Conservation (phyloP, 1,140 invertebrate genomes). For the Sipha flava region DNA sequence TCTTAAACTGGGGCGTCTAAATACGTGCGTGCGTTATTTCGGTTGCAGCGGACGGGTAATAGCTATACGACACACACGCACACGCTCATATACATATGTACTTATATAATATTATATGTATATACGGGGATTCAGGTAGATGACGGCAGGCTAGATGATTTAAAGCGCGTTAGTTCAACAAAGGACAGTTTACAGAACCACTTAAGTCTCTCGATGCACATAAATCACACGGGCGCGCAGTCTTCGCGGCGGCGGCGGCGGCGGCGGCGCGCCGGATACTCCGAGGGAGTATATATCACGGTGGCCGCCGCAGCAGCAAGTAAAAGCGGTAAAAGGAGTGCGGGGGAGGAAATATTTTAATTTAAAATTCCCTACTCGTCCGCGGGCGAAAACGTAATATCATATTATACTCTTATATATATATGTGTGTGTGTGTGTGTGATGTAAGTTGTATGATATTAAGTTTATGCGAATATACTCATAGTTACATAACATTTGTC, state of each 20-base stretch:
- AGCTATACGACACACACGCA: neutral
- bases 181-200: slow-evolving; percentile 30
- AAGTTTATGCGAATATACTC: no score
- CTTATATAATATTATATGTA: neutral
- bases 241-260: neutral
- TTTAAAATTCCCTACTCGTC: neutral
- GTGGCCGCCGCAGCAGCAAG: neutral
- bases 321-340: neutral
- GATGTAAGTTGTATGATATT: neutral
- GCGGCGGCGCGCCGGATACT: neutral
- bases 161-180: slow-evolving; percentile 20
- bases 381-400: neutral
- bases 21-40: neutral
- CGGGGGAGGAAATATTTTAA: slow-evolving; percentile 23
- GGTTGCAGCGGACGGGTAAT: neutral
- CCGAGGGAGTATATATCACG: slow-evolving; percentile 1
- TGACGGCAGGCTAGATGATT: slow-evolving; percentile 3
- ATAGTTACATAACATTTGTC: no score
- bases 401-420: neutral
- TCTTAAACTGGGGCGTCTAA: no score
- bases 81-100: neutral
- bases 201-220: slow-evolving; percentile 6
- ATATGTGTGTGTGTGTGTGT: neutral
- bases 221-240: slow-evolving; percentile 7
- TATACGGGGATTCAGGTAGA: neutral